phyloP scores from a whole-genome alignment of 2,797 vertebrate genomes.

The Ficedula albicollis region DNA sequence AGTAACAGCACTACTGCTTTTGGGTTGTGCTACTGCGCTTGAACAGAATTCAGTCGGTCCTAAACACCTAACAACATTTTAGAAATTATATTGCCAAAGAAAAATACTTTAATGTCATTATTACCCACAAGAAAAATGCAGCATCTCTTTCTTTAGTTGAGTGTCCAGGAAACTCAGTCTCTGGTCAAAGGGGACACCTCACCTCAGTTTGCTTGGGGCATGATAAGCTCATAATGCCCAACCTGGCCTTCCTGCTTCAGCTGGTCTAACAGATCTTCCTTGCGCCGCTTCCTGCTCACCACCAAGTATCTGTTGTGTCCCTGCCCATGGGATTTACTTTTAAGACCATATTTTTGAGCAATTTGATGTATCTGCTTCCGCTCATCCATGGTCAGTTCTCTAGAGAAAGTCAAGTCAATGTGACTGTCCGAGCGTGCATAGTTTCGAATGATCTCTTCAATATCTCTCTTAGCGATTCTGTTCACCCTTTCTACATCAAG shows the following conservation, averaged over 20 bases:
- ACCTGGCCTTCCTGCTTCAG: conserved; percentile 95
- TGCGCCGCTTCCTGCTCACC: conserved; percentile 92
- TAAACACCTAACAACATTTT: conserved; percentile 55
- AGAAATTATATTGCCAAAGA: conserved; percentile 70
- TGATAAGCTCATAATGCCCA: conserved; percentile 93
- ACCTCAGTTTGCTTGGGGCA: conserved; percentile 85
- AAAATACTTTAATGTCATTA: conserved; percentile 48
- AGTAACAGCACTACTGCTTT: conserved; percentile 68
- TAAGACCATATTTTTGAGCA: conserved; percentile 90
- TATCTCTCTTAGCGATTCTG: conserved; percentile 90
- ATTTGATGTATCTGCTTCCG: conserved; percentile 95
- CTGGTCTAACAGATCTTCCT: conserved; percentile 91
- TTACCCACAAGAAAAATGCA: conserved; percentile 65
- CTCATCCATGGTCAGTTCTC: conserved; percentile 93
- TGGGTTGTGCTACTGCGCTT: conserved; percentile 63
- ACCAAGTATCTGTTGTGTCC: conserved; percentile 90
- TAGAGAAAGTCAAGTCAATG: conserved; percentile 94
- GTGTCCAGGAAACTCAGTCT: conserved; percentile 18
- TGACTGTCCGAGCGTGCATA: conserved; percentile 90
- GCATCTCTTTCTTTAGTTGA: conserved; percentile 15
- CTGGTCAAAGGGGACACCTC: background rate
- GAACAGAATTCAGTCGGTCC: conserved; percentile 47
- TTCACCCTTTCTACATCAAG: conserved; percentile 84
- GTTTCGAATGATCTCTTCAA: conserved; percentile 92
- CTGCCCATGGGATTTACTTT: conserved; percentile 95